phyloP scores from a whole-genome alignment of 2,888 invertebrate genomes.

The Sepiola atlantica region DNA sequence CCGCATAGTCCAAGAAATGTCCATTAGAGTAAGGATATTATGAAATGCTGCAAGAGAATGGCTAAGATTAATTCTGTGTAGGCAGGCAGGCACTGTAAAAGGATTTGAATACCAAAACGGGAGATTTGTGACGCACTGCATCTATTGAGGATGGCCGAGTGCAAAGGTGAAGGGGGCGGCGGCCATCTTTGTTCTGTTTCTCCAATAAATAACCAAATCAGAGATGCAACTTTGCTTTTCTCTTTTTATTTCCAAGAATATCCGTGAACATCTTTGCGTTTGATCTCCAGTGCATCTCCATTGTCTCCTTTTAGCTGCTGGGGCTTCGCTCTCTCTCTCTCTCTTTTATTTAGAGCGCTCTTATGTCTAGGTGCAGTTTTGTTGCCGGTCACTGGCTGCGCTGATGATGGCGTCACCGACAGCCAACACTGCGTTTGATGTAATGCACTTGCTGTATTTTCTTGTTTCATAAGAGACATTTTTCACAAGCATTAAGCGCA shows the following conservation, averaged over 20 bases:
- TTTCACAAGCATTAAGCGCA: too few relatives aligned
- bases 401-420: background rate
- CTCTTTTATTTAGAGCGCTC: background rate
- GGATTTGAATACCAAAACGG: background rate
- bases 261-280: background rate
- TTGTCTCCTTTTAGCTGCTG: background rate
- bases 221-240: background rate
- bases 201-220: conserved; percentile 19
- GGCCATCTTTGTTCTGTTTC: background rate
- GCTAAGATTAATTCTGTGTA: background rate
- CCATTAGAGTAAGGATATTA: too few relatives aligned
- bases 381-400: background rate
- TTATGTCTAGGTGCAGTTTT: background rate
- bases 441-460: background rate
- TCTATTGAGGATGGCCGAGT: background rate
- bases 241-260: conserved; percentile 2
- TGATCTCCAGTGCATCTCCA: background rate
- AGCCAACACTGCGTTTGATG: background rate
- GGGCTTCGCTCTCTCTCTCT: background rate
- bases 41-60: background rate
- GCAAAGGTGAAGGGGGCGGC: background rate
- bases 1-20: too few relatives aligned
- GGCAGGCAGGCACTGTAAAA: background rate
- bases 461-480: too few relatives aligned
- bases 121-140: background rate